Conservation (phyloP, 2,797 vertebrate genomes). For the Chelon auratus region DNA sequence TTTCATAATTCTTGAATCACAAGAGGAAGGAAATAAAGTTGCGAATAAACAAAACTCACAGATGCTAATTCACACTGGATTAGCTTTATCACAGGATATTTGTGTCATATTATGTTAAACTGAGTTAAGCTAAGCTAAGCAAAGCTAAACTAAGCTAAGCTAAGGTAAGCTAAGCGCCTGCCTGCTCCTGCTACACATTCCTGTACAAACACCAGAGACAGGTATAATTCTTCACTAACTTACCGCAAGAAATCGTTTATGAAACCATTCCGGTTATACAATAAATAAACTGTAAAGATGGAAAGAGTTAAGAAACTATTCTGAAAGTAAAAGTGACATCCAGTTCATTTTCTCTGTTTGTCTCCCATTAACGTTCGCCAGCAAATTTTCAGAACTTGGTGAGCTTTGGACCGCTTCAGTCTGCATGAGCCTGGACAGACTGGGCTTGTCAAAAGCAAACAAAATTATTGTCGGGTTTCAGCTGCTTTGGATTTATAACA, state of each 20-base stretch:
- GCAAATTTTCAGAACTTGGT: conserved; percentile 37
- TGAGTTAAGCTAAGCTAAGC: background rate
- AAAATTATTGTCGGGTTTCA: conserved; percentile 39
- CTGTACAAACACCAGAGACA: background rate
- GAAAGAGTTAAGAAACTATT: background rate
- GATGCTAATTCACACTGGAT: too few species aligned
- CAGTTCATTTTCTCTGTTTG: conserved; percentile 24
- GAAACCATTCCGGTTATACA: background rate
- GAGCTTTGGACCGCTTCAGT: conserved; percentile 51
- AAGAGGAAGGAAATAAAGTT: too few species aligned
- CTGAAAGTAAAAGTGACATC: conserved; percentile 24
- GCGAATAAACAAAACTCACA: too few species aligned
- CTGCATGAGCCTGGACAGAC: conserved; percentile 50
- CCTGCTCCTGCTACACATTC: background rate
- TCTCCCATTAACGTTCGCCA: conserved; percentile 25
- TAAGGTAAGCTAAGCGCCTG: background rate
- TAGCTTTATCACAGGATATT: too few species aligned
- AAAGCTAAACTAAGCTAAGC: background rate
- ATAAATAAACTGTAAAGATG: background rate
- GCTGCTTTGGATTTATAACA: conserved; percentile 38
- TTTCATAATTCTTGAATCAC: too few species aligned
- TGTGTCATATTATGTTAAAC: too few species aligned
- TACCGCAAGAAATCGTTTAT: background rate
- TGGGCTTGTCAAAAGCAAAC: conserved; percentile 57
- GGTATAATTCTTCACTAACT: background rate